Base-by-base conservation (phyloP, 2,888 invertebrate species). In the Acleris sparsana region DNA sequence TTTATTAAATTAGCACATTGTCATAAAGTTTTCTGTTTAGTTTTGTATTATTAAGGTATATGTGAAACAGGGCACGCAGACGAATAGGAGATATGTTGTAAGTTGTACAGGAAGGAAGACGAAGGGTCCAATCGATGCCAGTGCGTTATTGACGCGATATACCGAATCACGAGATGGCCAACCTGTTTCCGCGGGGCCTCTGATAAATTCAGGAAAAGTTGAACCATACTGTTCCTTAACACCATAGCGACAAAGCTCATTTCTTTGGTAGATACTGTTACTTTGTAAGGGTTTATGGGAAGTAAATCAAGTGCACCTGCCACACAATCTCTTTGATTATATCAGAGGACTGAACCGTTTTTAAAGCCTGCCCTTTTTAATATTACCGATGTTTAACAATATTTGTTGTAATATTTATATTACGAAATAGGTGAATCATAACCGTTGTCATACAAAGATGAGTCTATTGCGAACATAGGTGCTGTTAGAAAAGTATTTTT, bases 231-330 rank as follows among this genome's bases (percentile, higher is more conserved):
- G 53, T 55, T 39, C 56, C 43, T 60, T 68, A 60, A n/a, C 1
- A 43, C 53, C 9, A 29, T 46, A 11, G 13, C 1, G 18, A 51
- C 61, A 70, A 58, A 49, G 48, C 9, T n/a, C 51, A 52, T 53
- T 55, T 55, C 7, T 22, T n/a, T 20, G 6, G 48, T 43, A 20
- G 11, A 33, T 43, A 17, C 44, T 33, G 56, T n/a, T 44, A 57
- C 61, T 61, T 65, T 51, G 68, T 52, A 49, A 52, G 67, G 56
- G 57, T 62, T 66, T 66, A 59, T 63, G 69, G 43, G 56, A 58
- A 62, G 66, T 68, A 69, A 71, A 71, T 71, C 71, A 69, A 67
- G 55, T 53, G 69, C 70, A 71, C 72, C 72, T 70, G 72, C 70
- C 64, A 57, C 62, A 22, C 58, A 33, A 59, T 59, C 49, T 57